These are phyloP conservation scores for Catostylus mosaicus DNA, from an alignment of 30 jellyfish, hydroid and myxozoan species.

Conservation along the genomic window DNA sequence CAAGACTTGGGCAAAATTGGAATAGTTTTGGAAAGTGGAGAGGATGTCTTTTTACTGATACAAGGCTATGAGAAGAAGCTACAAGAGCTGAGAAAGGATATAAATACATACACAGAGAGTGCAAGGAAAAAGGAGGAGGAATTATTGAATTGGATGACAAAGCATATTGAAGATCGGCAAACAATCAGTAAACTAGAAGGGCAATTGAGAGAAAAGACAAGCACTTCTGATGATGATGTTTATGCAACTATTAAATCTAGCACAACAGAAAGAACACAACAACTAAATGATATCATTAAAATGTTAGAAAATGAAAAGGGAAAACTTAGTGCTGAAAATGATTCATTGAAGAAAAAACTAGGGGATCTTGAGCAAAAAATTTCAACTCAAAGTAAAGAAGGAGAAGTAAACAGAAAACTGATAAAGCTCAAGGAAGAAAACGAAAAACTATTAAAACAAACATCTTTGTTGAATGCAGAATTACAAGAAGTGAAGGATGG, in stretches of 20 bases:
- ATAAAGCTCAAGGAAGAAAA: background rate
- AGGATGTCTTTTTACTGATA: constrained; percentile 4
- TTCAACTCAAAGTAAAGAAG: background rate
- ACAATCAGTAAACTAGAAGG: constrained; percentile 12
- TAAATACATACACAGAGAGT: background rate
- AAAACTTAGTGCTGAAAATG: background rate
- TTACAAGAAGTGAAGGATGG: background rate
- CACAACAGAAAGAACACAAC: background rate
- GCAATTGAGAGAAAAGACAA: background rate
- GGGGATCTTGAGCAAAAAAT: background rate
- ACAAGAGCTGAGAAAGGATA: constrained; percentile 13
- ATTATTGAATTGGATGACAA: background rate
- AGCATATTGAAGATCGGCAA: constrained; percentile 19
- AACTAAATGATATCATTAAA: background rate
- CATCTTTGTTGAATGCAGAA: background rate
- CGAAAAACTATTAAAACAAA: background rate
- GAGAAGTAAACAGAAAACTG: background rate
- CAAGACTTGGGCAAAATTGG: constrained; percentile 4
- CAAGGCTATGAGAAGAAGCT: constrained; percentile 6
- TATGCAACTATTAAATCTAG: background rate
- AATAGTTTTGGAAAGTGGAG: background rate
- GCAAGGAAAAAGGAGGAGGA: constrained; percentile 7
- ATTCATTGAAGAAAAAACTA: background rate
- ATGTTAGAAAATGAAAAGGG: constrained; percentile 16
- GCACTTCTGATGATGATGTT: background rate